phyloP scores from a whole-genome alignment of 2,113 vertebrate genomes.

The Spizaetus ornatus region DNA sequence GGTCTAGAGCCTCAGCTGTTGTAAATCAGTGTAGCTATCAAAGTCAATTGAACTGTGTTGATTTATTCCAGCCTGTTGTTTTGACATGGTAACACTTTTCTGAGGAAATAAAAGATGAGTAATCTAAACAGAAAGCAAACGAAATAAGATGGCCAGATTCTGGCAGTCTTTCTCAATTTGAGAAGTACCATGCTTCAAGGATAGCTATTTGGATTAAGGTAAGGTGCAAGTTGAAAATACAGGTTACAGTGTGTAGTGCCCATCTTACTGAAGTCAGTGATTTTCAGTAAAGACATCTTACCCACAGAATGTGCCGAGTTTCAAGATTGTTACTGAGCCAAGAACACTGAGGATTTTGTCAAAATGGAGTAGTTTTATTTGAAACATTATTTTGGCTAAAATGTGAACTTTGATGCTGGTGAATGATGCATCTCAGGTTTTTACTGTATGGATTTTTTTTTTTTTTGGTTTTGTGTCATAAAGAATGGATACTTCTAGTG shows the following conservation, averaged over 20 bases:
- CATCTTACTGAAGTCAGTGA: neutral
- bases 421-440: constrained; percentile 20
- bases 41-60: neutral
- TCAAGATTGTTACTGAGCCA: neutral
- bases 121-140: neutral
- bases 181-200: neutral
- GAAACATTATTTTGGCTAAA: neutral
- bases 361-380: neutral
- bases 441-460: neutral
- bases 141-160: neutral
- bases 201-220: neutral
- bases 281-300: neutral
- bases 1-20: neutral
- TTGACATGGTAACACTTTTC: neutral
- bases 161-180: neutral
- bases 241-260: neutral
- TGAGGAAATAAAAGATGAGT: neutral
- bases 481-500: constrained; percentile 1
- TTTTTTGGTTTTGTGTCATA: neutral
- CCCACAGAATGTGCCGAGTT: neutral
- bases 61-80: neutral
- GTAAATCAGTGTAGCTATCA: neutral
- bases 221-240: neutral
- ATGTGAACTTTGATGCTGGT: constrained; percentile 20
- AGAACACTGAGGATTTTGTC: neutral